A percentile compares a stretch with the other conserved stretches of the same genome.
These are phyloP conservation scores for Apodemia hepburni DNA, from an alignment of 2,888 invertebrate species.

Conservation along the genomic window DNA sequence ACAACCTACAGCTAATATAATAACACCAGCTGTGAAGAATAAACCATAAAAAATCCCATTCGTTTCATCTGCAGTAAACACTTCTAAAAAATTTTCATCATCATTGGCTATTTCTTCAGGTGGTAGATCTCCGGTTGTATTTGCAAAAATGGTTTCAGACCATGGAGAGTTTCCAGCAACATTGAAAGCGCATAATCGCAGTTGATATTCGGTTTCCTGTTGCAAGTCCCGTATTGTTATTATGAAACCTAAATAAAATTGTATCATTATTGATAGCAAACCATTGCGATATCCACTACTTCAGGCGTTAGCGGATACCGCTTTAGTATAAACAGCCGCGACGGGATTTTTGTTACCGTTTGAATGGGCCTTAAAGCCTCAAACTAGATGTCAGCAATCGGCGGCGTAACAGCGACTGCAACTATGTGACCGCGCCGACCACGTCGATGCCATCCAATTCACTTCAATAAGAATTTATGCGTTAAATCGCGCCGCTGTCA, in stretches of 20 bases:
- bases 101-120: conserved; percentile 27
- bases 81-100: conserved; percentile 22
- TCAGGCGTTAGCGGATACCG: too few relatives aligned
- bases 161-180: conserved; percentile 50
- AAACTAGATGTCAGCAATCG: too few relatives aligned
- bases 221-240: conserved; percentile 40
- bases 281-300: too few relatives aligned
- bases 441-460: too few relatives aligned
- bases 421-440: too few relatives aligned
- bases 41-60: conserved; percentile 49
- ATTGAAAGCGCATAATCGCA: conserved; percentile 49
- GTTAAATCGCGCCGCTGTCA: too few relatives aligned
- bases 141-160: conserved; percentile 41
- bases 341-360: too few relatives aligned
- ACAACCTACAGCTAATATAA: conserved; percentile 46
- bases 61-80: conserved; percentile 20
- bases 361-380: too few relatives aligned
- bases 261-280: background rate
- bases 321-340: too few relatives aligned
- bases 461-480: too few relatives aligned
- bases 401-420: too few relatives aligned
- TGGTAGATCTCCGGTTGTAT: conserved; percentile 30
- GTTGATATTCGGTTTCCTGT: conserved; percentile 48
- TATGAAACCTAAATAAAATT: conserved; percentile 35
- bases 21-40: conserved; percentile 53